phyloP scores from a whole-genome alignment of 2,797 vertebrate genomes.

The Pygocentrus nattereri region DNA sequence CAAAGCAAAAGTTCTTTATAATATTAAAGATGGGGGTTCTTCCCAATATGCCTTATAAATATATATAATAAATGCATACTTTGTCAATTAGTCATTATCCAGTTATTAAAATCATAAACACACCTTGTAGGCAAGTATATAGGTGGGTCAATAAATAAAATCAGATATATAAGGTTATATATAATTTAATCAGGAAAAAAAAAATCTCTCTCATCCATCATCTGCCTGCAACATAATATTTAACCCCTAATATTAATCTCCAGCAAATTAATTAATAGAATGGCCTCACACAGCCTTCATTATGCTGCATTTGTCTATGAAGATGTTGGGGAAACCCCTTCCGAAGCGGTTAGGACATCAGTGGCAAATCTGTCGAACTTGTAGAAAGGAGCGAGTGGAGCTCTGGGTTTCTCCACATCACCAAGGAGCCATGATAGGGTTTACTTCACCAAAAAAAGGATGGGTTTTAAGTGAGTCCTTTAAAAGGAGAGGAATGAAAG shows the following conservation, averaged over 20 bases:
- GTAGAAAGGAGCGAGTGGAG: background rate
- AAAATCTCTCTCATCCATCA: no score
- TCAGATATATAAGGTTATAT: no score
- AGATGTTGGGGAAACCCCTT: background rate
- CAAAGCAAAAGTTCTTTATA: background rate
- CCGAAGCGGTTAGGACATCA: conserved; percentile 8
- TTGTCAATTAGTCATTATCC: no score
- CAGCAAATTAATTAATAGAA: background rate
- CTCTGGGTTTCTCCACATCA: background rate
- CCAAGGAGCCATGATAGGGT: background rate
- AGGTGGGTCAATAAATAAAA: no score
- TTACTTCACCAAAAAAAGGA: conserved; percentile 1
- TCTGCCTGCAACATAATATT: no score
- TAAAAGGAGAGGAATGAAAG: background rate
- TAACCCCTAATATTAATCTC: background rate
- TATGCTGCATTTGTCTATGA: background rate
- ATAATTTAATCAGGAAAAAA: no score
- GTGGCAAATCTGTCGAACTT: background rate
- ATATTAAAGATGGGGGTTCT: background rate
- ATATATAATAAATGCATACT: background rate
- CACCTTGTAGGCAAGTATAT: no score
- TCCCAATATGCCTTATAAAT: background rate
- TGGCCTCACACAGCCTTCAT: no score
- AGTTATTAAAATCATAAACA: no score
- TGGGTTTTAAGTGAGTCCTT: background rate